Evolutionary conservation across 2,113 vertebrate species (phyloP).

Genomic region (rat (Rattus norvegicus)): DNA sequence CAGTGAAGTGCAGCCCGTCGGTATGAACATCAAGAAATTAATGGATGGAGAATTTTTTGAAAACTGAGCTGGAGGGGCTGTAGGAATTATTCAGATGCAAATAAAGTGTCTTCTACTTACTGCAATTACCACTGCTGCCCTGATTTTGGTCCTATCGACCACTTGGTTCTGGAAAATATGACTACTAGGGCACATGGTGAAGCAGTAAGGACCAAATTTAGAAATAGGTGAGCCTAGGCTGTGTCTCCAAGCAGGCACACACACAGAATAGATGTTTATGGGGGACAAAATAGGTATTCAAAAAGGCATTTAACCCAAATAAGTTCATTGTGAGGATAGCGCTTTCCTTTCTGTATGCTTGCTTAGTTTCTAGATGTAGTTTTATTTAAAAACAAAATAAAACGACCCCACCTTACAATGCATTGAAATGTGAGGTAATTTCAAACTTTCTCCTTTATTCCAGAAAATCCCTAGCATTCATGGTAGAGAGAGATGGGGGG

Average conservation of each 20-base stretch:
- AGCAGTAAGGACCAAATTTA: conserved; percentile 69
- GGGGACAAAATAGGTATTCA: conserved; percentile 76
- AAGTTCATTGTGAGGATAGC: conserved; percentile 54
- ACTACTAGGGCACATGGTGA: conserved; percentile 70
- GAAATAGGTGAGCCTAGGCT: conserved; percentile 72
- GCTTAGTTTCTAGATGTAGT: conserved; percentile 57
- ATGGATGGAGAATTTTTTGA: conserved; percentile 83
- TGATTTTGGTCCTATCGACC: conserved; percentile 35
- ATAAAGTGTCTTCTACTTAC: conserved; percentile 62
- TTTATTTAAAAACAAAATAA: conserved; percentile 60
- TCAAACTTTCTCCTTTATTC: not conserved
- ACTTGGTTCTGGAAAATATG: conserved; percentile 57
- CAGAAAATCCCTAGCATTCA: not conserved
- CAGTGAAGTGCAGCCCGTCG: conserved; percentile 78
- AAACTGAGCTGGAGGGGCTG: conserved; percentile 74
- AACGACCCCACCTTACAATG: conserved; percentile 1
- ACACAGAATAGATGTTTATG: conserved; percentile 55
- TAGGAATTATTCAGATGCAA: conserved; percentile 82
- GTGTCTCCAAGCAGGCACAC: conserved; percentile 62
- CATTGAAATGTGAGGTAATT: not conserved
- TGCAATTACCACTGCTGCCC: conserved; percentile 40
- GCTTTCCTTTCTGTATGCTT: conserved; percentile 47
- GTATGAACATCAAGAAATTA: conserved; percentile 84
- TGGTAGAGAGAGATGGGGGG: not conserved
- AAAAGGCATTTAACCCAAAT: conserved; percentile 67